Evolutionary conservation across 2,797 vertebrate genomes (phyloP).

Genomic region (Molossus molossus): DNA sequence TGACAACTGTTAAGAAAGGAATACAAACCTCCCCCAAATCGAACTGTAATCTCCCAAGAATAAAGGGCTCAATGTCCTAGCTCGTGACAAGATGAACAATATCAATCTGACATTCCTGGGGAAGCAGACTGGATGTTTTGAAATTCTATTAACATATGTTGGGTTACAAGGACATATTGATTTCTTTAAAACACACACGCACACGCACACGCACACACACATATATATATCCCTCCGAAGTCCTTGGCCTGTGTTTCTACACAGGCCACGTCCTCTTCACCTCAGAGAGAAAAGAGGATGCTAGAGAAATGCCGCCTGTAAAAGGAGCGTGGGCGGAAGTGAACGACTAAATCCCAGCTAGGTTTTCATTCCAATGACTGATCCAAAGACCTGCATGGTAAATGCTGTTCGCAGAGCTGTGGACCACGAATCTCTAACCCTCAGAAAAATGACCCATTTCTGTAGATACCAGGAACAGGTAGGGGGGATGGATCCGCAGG

Average conservation of each 20-base stretch:
- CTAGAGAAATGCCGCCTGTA: neutral
- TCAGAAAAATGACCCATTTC: neutral
- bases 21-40: neutral
- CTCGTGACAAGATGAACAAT: neutral
- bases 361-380: neutral
- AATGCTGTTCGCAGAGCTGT: neutral
- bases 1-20: neutral
- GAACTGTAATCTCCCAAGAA: neutral
- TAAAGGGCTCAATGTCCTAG: neutral
- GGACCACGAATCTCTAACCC: neutral
- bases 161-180: neutral
- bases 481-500: neutral
- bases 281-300: neutral
- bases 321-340: neutral
- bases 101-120: neutral
- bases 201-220: too few relatives aligned
- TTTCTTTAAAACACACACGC: neutral
- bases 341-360: conserved; percentile 56
- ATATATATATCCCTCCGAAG: neutral
- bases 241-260: conserved; percentile 19
- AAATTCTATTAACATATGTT: conserved; percentile 37
- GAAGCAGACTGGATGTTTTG: conserved; percentile 1
- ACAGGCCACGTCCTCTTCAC: neutral
- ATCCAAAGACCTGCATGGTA: neutral
- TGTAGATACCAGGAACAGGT: neutral